Evolutionary conservation across 2,797 vertebrate genomes (phyloP), one percentile per base, ranked within the genome.

Genomic region (Hoplostethus atlanticus): DNA sequence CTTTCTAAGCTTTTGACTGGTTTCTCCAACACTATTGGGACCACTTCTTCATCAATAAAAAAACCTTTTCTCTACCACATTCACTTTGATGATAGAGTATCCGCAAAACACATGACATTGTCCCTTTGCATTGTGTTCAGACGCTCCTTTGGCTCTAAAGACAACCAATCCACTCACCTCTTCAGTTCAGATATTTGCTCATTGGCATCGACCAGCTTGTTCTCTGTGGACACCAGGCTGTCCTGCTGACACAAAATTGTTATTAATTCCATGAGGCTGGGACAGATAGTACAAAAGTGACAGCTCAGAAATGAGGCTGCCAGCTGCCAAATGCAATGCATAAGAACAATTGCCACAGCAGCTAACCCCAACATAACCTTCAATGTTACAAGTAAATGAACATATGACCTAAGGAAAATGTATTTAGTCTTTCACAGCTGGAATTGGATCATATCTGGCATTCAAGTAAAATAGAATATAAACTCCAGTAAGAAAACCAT

Each of bases 161-260:
- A 3, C 30, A 54, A 17, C 7, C 2, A 6, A 25, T 36, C 38
- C 21, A 51, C 84, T 88, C 93, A 98, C 98, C 97, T 98, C 93
- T 95, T 99, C 71, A 99, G 90, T 54, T 98, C 97, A 47, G 95
- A 96, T 75, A 97, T 96, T 89, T 97, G 93, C 11, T 92, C 92
- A 28, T 93, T 94, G 68, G 97, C 95, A 80, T 97, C 95, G 47
- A 94, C 91, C n/a, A 99, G 90, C 85, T 95, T 98, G 89, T 96
- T 96, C 84, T 99, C 97, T 3, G 96, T 93, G n/a, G 92, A 90
- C 81, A 95, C 90, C 90, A 98, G 85, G 0, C 94, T 95, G 88
- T 95, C 98, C 98, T 99, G 80, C 9, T 36, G 59, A 91, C 54
- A 89, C 0, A 85, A 54, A 74, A 73, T 51, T 8, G 1, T n/a